A percentile compares a stretch with the other conserved stretches of the same genome.
These are phyloP conservation scores for Arbacia lixula DNA, from an alignment of 53 echinoderm and acorn worm genomes.

Conservation along the genomic window DNA sequence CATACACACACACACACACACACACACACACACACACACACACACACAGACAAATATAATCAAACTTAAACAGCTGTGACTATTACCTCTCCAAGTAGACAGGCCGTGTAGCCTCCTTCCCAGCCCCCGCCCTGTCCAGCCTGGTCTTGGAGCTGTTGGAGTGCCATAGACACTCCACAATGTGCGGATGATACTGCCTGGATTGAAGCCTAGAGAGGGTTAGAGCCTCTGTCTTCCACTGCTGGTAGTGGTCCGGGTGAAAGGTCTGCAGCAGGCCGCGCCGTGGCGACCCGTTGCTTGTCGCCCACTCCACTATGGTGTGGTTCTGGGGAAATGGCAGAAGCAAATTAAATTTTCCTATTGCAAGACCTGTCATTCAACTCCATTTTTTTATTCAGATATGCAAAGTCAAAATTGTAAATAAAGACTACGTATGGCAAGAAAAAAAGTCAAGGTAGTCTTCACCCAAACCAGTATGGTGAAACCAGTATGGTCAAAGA, in stretches of 20 bases:
- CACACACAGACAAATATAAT: too few species aligned
- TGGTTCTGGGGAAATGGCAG: constrained; percentile 61
- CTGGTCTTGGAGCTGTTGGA: constrained; percentile 89
- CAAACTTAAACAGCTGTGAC: too few species aligned
- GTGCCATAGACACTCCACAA: constrained; percentile 93
- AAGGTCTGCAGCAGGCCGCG: constrained; percentile 87
- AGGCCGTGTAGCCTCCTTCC: constrained; percentile 32
- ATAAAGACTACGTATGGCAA: too few species aligned
- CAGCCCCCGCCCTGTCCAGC: constrained; percentile 66
- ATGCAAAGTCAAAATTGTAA: too few species aligned
- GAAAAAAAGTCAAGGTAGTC: too few species aligned
- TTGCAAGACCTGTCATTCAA: too few species aligned
- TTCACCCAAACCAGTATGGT: too few species aligned
- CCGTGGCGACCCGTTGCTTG: constrained; percentile 86
- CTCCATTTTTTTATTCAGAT: too few species aligned
- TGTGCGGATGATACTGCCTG: constrained; percentile 78
- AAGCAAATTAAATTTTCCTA: background rate
- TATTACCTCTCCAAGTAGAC: constrained; percentile 71
- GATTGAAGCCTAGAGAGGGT: constrained; percentile 77
- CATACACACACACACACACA: too few species aligned
- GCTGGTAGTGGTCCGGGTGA: constrained; percentile 78
- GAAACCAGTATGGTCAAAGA: too few species aligned
- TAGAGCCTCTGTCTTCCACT: constrained; percentile 84
- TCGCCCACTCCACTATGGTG: constrained; percentile 90
- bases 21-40: too few species aligned